Evolutionary conservation across 2,888 invertebrate genomes (phyloP).

Genomic region (Andrena haemorrhoa): DNA sequence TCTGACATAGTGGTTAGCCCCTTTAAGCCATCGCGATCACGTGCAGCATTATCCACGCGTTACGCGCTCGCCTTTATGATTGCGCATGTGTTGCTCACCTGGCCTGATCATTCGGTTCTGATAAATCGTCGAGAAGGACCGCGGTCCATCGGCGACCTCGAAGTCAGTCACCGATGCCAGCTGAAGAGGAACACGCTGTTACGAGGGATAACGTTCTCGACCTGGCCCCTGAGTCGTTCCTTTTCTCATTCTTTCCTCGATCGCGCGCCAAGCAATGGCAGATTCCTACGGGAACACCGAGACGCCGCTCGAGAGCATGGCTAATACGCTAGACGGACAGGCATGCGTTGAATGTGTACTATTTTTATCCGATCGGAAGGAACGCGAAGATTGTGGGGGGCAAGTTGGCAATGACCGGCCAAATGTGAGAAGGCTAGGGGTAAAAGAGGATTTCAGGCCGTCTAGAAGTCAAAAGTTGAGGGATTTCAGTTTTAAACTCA

Average conservation of each 20-base stretch:
- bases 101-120: conserved; percentile 78
- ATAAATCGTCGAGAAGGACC: conserved; percentile 77
- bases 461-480: not conserved
- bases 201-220: conserved; percentile 15
- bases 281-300: conserved; percentile 60
- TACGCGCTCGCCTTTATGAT: conserved; percentile 55
- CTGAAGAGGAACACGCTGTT: conserved; percentile 31
- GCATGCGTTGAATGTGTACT: conserved; percentile 74
- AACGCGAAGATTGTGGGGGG: conserved; percentile 45
- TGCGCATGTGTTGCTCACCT: conserved; percentile 69
- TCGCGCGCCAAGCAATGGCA: conserved; percentile 45
- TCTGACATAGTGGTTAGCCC: no score
- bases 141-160: conserved; percentile 61
- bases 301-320: conserved; percentile 47
- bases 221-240: not conserved
- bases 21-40: conserved; percentile 68
- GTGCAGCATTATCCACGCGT: conserved; percentile 73
- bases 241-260: conserved; percentile 13
- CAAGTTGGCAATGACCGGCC: conserved; percentile 35
- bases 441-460: conserved; percentile 52
- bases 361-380: conserved; percentile 75
- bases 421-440: conserved; percentile 53
- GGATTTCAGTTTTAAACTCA: not conserved
- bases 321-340: conserved; percentile 55
- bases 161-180: conserved; percentile 46